These are phyloP conservation scores for Geopemphigus sp. DNA, from an alignment of 1,140 invertebrate species.

Conservation along the genomic window DNA sequence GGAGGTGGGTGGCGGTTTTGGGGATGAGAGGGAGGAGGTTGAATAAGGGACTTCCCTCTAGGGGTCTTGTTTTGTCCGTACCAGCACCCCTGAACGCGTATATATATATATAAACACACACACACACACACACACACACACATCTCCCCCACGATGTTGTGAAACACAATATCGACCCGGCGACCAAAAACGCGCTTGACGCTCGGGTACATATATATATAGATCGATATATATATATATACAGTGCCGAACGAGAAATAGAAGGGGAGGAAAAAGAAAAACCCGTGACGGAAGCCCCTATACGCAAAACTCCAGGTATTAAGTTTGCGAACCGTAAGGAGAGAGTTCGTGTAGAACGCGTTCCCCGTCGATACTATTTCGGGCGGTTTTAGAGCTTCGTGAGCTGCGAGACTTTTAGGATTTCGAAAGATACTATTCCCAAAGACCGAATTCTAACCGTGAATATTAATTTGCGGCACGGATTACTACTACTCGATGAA, in stretches of 20 bases:
- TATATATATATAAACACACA: too few relatives aligned
- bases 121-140: too few relatives aligned
- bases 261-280: conserved; percentile 10
- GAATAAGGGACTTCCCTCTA: conserved; percentile 47
- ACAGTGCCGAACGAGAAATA: not conserved
- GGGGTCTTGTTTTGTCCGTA: conserved; percentile 46
- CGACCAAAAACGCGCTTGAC: conserved; percentile 21
- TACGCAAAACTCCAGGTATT: conserved; percentile 32
- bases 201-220: too few relatives aligned
- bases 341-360: conserved; percentile 6
- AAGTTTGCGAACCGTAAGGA: conserved; percentile 28
- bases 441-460: not conserved
- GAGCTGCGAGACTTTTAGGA: conserved; percentile 15
- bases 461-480: too few relatives aligned
- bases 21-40: not conserved
- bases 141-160: conserved; percentile 31
- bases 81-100: conserved; percentile 42
- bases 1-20: not conserved
- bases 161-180: conserved; percentile 41
- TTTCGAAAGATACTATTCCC: not conserved
- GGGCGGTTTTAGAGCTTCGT: conserved; percentile 25
- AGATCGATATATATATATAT: not conserved
- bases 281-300: conserved; percentile 34
- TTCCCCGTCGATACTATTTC: not conserved
- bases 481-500: too few relatives aligned